These are phyloP conservation scores for Drosophila hamatofila DNA, from an alignment of 2,888 invertebrate genomes.

Conservation along the genomic window DNA sequence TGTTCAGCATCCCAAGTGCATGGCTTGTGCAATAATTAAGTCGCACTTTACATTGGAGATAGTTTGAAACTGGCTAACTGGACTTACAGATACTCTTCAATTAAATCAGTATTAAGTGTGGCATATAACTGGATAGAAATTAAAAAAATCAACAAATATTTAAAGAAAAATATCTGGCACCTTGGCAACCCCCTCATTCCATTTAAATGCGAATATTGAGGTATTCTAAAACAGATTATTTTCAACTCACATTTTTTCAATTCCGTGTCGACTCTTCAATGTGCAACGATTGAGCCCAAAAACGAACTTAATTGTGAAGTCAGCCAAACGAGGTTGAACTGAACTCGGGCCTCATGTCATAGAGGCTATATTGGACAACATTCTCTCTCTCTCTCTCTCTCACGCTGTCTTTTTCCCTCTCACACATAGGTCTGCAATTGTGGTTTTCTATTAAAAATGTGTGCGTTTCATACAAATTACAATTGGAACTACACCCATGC, in stretches of 20 bases:
- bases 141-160: neutral
- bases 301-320: neutral
- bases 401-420: too few relatives aligned
- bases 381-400: neutral
- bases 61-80: neutral
- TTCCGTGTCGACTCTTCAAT: neutral
- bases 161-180: neutral
- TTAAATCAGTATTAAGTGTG: neutral
- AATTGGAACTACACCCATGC: constrained; percentile 25
- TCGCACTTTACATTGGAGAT: neutral
- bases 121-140: neutral
- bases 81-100: too few relatives aligned
- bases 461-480: constrained; percentile 42
- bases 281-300: neutral
- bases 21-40: too few relatives aligned
- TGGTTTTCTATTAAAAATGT: constrained; percentile 56
- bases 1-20: neutral
- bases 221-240: neutral
- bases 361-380: neutral
- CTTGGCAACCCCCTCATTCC: neutral
- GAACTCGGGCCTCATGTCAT: neutral
- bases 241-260: neutral
- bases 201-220: neutral
- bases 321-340: neutral
- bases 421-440: constrained; percentile 38